Evolutionary conservation across 2,797 vertebrate genomes (phyloP).

Genomic region (Pseudochromis fuscus): DNA sequence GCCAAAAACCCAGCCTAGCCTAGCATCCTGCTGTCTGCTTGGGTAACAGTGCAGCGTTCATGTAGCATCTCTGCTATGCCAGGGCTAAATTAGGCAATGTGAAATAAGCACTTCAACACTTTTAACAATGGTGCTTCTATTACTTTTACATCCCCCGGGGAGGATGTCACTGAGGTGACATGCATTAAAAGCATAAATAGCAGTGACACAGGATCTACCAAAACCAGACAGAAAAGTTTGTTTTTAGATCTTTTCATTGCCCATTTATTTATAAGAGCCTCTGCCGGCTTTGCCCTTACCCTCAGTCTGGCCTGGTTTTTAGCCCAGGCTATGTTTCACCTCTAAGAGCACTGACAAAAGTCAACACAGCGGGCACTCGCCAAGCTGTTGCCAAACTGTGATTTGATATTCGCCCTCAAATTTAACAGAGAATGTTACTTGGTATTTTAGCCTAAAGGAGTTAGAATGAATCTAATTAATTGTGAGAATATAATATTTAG

Average conservation of each 20-base stretch:
- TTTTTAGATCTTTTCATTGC: constrained; percentile 27
- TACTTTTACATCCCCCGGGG: constrained; percentile 52
- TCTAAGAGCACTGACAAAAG: constrained; percentile 53
- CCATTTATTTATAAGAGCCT: constrained; percentile 31
- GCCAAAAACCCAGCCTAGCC: constrained; percentile 67
- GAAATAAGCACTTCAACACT: constrained; percentile 73
- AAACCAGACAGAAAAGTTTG: constrained; percentile 31
- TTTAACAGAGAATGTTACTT: constrained; percentile 43
- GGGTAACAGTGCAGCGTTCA: constrained; percentile 73
- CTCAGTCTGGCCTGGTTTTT: constrained; percentile 21
- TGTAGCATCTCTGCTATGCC: constrained; percentile 70
- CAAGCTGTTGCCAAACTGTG: constrained; percentile 45
- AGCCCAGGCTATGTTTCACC: constrained; percentile 40
- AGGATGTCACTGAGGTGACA: constrained; percentile 55
- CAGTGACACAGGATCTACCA: constrained; percentile 37
- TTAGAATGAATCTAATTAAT: constrained; percentile 20
- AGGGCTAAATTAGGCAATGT: constrained; percentile 71
- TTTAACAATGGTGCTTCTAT: constrained; percentile 64
- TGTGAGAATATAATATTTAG: constrained; percentile 31
- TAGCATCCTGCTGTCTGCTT: constrained; percentile 70
- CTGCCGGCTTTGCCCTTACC: constrained; percentile 17
- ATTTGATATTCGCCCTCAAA: constrained; percentile 45
- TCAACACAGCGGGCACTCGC: constrained; percentile 37
- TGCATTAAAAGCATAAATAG: constrained; percentile 59
- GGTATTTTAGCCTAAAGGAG: constrained; percentile 40